Evolutionary conservation across 2,888 invertebrate genomes (phyloP).

Genomic region (Slavum lentiscoides): DNA sequence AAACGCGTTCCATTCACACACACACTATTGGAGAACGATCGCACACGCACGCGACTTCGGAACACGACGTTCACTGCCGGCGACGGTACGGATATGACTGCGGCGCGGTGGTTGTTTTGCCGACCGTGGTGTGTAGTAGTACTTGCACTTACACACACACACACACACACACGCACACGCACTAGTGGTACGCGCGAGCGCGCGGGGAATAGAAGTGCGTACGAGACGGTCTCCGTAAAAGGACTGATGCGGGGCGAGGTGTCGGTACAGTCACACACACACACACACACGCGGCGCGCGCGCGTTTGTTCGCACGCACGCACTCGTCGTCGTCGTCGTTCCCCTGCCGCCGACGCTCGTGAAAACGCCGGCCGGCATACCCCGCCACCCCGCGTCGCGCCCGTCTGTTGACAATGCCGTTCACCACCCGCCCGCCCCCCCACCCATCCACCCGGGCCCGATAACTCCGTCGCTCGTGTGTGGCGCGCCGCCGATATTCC

Average conservation of each 20-base stretch:
- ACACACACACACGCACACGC: not conserved
- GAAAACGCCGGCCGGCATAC: slow-evolving; percentile 50
- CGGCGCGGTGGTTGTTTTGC: slow-evolving; percentile 19
- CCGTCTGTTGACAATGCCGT: slow-evolving; percentile 37
- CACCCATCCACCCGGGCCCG: not conserved
- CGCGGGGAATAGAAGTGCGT: slow-evolving; percentile 38
- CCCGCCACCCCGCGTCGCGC: not conserved
- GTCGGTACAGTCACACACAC: slow-evolving; percentile 36
- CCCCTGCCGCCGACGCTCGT: too few relatives aligned
- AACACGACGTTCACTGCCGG: slow-evolving; percentile 5
- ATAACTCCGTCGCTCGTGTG: not conserved
- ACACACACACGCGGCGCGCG: not conserved
- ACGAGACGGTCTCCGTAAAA: slow-evolving; percentile 46
- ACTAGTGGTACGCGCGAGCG: not conserved
- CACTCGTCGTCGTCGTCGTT: not conserved
- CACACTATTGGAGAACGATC: too few relatives aligned
- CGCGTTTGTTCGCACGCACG: not conserved
- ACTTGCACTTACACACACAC: not conserved
- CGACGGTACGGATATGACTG: slow-evolving; percentile 50
- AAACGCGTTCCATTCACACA: too few relatives aligned
- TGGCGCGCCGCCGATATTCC: not conserved
- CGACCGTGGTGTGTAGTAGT: too few relatives aligned
- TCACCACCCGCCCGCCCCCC: not conserved
- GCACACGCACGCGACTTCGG: not conserved
- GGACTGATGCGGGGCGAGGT: slow-evolving; percentile 52